Evolutionary conservation across 53 echinoderm and acorn worm genomes (phyloP), one percentile per base, ranked within the genome.

Genomic region (Stichopus horrens): DNA sequence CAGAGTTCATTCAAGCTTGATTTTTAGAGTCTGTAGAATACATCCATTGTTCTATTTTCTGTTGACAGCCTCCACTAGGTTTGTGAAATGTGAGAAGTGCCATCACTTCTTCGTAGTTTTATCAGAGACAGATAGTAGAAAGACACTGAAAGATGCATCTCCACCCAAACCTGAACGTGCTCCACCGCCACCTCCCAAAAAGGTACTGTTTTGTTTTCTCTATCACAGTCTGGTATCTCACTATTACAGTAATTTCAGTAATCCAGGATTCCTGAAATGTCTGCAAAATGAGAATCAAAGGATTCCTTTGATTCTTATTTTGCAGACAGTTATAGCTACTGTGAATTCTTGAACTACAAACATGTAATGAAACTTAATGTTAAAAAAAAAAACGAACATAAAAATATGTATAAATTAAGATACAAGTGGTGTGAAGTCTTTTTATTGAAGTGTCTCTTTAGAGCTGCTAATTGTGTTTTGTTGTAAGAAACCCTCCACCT

Each of bases 81-180:
- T 98, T 88, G 98, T 98, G 51, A 98, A 95, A 90, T 98, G 98
- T 92, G 98, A 98, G 89, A 98, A 98, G 74, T 98, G 98, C 75
- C 95, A 94, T 67, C 95, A 98, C 88, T 98, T 98, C 91, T 98
- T 98, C 88, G 95, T 95, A 10, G 94, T 98, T 54, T 67, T 98
- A 63, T 98, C 98, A 22, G 98, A 98, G 68, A 90, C 95, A 7
- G 98, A 98, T 89, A 98, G 95, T 58, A 98, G 95, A 79, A 98
- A 98, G 89, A 94, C 89, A 51, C 53, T 94, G 23, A 98, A 95
- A 88, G 98, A 98, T 76, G 86, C 95, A 5, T 53, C 90, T 52
- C 95, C 95, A 16, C 94, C 93, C 21, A 94, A 91, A 68, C 88
- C 93, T 88, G 96, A 96, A n/a, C 88, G 96, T 83, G 92, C 91